Evolutionary conservation across 1,140 invertebrate species (phyloP), one percentile per base, ranked within the genome.

Genomic region (Drosophila nigromelanica): DNA sequence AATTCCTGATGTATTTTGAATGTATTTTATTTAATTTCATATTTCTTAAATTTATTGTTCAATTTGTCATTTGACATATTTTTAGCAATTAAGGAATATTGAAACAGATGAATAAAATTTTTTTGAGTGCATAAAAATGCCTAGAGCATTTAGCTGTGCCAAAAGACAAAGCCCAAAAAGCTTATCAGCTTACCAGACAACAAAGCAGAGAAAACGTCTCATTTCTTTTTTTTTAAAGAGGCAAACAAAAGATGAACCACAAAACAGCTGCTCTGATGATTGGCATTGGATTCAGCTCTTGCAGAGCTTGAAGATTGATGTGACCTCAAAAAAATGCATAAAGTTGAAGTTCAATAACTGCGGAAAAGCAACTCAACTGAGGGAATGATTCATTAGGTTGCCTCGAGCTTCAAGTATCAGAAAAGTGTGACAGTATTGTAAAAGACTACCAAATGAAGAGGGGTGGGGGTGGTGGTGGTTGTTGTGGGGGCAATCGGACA

Each of bases 271-370:
- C 27, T 35, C 18, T 11, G 21, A 24, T 60, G 11, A 60, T 60
- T 60, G 43, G 4, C 55, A 30, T 42, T 15, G 5, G 8, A 1
- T 12, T 27, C 8, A n/a, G 42, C 14, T 14, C 24, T 14, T 33
- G 30, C 5, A 6, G 0, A 33, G 30, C 30, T 33, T 5, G 8
- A 3, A 35, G 33, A 47, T 39, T 5, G 45, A 24, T 12, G 10
- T 48, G 33, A 30, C 66, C 56, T 52, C 39, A 51, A 45, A 27
- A 45, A 4, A 24, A 10, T 35, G 33, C 7, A 24, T 11, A 43
- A 60, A 52, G 39, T 47, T 61, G 39, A 69, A 61, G 58, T 69
- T 69, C 68, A 71, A 71, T 51, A 64, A 40, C 61, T 45, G 62
- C 55, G 55, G 55, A 58, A 58, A 54, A 24, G 15, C n/a, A 7